Base-by-base conservation (phyloP, 2,888 invertebrate species). In the Calameuta pallipes region DNA sequence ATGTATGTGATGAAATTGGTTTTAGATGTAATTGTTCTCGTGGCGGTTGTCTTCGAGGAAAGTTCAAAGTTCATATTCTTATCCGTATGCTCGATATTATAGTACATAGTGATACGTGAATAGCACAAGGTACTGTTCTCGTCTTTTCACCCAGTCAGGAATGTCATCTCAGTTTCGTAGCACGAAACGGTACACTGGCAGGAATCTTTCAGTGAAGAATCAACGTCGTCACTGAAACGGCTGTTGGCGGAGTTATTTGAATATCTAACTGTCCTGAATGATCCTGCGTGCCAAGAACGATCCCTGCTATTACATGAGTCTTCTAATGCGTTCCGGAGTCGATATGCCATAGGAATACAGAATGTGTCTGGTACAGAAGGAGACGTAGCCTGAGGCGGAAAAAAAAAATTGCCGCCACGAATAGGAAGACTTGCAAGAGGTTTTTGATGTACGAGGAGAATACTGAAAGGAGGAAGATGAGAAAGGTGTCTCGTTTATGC, bases 111-210 rank as follows among this genome's bases (percentile, higher is more conserved):
- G 56, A 56, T 56, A 56, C 23, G 56, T 23, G 56, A 56, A 23
- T n/a, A 35, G 37, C 74, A 11, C 9, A 37, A 30, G 36, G 76
- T 37, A 73, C 76, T 71, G 76, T 37, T 76, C 71, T 33, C 71
- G 23, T n/a, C 71, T 36, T 76, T 76, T 41, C 37, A 41, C 33
- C 68, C 56, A 73, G 56, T 68, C 41, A 23, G 74, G 77, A 77
- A 77, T 77, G 56, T 76, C 76, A 37, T 76, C n/a, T 73, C 30
- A 37, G 71, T 76, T 36, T 76, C 56, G 23, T 56, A 56, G 56
- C 23, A 56, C 56, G 56, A 56, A 56, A 56, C 56, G 56, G 56
- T 56, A 56, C 56, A 56, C 56, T 9, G 23, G 56, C 23, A 56
- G 56, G 56, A 56, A 56, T 56, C 56, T 56, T 56, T 9, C 23